A percentile compares a stretch with the other conserved stretches of the same genome.
These are phyloP conservation scores for Enteromius mattozi DNA, from an alignment of 2,797 vertebrate species.

Conservation along the genomic window DNA sequence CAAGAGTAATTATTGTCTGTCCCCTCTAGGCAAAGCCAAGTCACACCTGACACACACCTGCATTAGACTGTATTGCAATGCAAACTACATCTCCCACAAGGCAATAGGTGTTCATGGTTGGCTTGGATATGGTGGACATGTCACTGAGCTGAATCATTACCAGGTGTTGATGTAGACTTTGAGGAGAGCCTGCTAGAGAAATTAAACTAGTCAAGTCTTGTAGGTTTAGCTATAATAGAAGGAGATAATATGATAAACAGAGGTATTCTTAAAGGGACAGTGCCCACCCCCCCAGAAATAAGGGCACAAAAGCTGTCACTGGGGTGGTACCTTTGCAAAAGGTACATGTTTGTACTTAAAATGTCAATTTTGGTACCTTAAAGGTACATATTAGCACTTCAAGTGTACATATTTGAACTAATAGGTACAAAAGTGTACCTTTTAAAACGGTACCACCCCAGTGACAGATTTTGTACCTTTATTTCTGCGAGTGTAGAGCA, in stretches of 20 bases:
- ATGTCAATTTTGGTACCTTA: too few species aligned
- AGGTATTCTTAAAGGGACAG: background rate
- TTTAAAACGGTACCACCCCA: too few species aligned
- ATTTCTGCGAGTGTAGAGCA: background rate
- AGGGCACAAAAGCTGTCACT: too few species aligned
- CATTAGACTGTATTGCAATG: slow-evolving; percentile 12
- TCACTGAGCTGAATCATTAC: background rate
- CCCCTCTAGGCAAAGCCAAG: slow-evolving; percentile 65
- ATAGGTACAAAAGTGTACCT: too few species aligned
- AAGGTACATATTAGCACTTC: too few species aligned
- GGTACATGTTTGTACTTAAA: too few species aligned
- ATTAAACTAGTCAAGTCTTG: background rate
- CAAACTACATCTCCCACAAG: slow-evolving; percentile 40
- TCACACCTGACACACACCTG: slow-evolving; percentile 40
- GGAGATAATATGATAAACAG: background rate
- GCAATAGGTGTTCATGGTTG: slow-evolving; percentile 21
- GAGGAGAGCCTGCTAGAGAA: background rate
- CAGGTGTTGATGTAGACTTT: slow-evolving; percentile 11
- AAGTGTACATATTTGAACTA: too few species aligned
- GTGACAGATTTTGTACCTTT: too few species aligned
- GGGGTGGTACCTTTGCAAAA: too few species aligned
- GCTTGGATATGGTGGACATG: background rate
- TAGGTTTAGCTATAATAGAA: background rate
- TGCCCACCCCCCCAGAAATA: too few species aligned
- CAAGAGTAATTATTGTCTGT: slow-evolving; percentile 54